Evolutionary conservation across 92 coral and sea anemone genomes (phyloP), one percentile per base, ranked within the genome.

Genomic region (Palythoa caribaeorum): DNA sequence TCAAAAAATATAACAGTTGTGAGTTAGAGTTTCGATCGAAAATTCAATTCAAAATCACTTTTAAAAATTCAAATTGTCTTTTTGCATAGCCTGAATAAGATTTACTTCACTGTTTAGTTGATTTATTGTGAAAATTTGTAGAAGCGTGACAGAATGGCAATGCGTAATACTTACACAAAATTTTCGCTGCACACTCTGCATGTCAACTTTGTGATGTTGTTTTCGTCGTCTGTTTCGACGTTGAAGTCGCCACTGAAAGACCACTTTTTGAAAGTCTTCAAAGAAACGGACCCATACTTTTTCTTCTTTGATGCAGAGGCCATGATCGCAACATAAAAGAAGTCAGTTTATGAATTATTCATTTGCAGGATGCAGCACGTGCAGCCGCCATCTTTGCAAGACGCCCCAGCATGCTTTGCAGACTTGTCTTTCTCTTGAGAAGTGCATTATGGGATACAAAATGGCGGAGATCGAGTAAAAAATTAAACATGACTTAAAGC

Each of bases 161-260:
- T 57, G 65, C 71, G 89, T 73, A 62, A 62, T 78, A 88, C 83
- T 52, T 53, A 59, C 80, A 36, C 66, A 37, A 88, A 78, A 85
- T 69, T 71, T 76, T 78, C 85, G 66, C 66, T 63, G 38, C 71
- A 85, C 71, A 85, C 76, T 69, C 44, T 72, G 78, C 54, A 78
- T 66, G 62, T 65, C 20, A 48, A 69, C 55, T 79, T 87, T 11
- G 75, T 66, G 65, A 88, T 79, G 44, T 79, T 76, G 40, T 70
- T 63, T 57, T 71, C 86, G 11, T 36, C 90, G 14, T 88, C 80
- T 39, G 65, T 79, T 79, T 70, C 85, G 66, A 51, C 69, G 38
- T 76, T 73, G 78, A 88, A 79, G 69, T 88, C 90, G 6, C 66
- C 81, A 79, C 87, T 70, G 50, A 87, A 87, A 51, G 90, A 87